Conservation (phyloP, 2,797 vertebrate genomes). For the Pogoniulus pusillus region DNA sequence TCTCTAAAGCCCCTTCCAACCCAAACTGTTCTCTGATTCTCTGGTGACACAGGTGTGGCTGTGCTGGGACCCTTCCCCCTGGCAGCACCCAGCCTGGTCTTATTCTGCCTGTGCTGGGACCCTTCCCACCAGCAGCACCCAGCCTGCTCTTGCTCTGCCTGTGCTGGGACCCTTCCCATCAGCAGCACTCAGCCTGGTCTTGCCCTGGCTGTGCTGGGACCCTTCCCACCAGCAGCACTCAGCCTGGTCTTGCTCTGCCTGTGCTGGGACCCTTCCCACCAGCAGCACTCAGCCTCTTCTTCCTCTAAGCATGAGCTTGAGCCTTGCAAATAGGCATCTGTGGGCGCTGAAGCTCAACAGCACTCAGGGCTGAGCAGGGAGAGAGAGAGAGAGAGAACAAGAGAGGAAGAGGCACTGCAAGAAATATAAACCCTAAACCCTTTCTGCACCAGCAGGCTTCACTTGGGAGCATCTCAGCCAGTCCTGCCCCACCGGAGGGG, state of each 20-base stretch:
- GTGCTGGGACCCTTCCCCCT: no score
- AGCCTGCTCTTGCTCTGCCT: background rate
- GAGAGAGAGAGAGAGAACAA: background rate
- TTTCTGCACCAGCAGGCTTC: background rate
- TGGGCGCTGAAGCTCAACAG: background rate
- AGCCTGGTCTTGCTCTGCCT: no score
- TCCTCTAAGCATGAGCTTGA: background rate
- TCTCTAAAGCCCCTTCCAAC: no score
- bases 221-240: background rate
- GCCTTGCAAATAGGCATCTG: background rate
- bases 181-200: background rate
- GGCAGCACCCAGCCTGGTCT: no score
- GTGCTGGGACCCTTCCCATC: background rate
- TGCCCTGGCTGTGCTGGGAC: background rate
- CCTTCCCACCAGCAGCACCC: background rate
- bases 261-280: background rate
- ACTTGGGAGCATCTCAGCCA: background rate
- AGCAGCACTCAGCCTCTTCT: background rate
- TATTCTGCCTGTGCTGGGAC: background rate
- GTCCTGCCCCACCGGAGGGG: background rate
- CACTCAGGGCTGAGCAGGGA: background rate
- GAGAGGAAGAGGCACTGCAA: background rate
- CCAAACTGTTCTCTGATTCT: no score
- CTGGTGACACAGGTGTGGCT: background rate
- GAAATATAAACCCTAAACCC: no score